Evolutionary conservation across 2,797 vertebrate genomes (phyloP).

Genomic region (Urophycis tenuis): DNA sequence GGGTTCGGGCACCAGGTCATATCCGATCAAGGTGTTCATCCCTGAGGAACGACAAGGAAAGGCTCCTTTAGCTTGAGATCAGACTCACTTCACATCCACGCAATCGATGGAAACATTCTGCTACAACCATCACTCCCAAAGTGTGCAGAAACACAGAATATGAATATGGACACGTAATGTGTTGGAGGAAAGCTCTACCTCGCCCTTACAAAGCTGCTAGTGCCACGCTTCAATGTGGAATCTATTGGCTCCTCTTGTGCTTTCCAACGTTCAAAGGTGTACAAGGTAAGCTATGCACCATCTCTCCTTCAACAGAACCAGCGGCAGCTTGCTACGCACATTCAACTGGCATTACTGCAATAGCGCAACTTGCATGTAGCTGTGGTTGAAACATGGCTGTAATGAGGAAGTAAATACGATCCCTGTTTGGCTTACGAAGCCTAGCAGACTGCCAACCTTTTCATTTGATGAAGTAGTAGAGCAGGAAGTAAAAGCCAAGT

Average conservation of each 20-base stretch:
- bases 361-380: background rate
- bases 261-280: background rate
- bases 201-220: background rate
- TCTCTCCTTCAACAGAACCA: background rate
- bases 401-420: background rate
- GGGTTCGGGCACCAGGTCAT: conserved; percentile 93
- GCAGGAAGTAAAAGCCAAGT: background rate
- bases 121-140: background rate
- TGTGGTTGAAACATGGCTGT: background rate
- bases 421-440: background rate
- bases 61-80: background rate
- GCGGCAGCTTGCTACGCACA: background rate
- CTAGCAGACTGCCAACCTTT: background rate
- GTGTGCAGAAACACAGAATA: background rate
- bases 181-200: background rate
- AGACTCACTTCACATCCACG: background rate
- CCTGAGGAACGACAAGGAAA: conserved; percentile 63
- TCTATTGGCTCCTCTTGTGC: too few species aligned
- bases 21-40: conserved; percentile 88
- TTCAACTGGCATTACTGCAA: background rate
- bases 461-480: background rate
- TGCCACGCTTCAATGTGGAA: too few species aligned
- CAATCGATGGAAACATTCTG: background rate
- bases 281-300: background rate
- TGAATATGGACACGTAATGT: background rate